A percentile compares a stretch with the other conserved stretches of the same genome.
These are phyloP conservation scores for Spodoptera picta DNA, from an alignment of 2,888 invertebrate genomes.

Conservation along the genomic window DNA sequence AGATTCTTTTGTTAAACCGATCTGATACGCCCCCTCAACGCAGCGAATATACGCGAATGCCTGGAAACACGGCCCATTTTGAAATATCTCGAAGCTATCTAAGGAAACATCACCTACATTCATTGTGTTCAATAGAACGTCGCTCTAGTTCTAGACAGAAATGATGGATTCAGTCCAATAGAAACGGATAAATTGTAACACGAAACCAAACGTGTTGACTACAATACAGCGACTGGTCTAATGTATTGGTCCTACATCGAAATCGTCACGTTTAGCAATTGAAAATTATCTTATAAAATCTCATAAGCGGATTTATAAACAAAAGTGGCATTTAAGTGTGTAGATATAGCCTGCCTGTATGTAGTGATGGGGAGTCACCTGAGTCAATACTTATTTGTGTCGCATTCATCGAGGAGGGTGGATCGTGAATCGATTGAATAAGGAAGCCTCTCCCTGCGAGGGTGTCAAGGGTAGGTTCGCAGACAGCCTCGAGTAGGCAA, in stretches of 20 bases:
- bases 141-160: conserved; percentile 34
- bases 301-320: conserved; percentile 7
- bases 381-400: conserved; percentile 73
- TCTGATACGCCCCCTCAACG: conserved; percentile 10
- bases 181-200: conserved; percentile 29
- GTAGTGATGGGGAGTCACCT: conserved; percentile 57
- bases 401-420: conserved; percentile 67
- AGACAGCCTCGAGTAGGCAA: conserved; percentile 44
- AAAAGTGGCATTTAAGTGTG: conserved; percentile 7
- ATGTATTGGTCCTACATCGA: conserved; percentile 1
- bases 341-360: conserved; percentile 23
- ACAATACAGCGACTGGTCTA: conserved; percentile 6
- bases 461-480: conserved; percentile 69
- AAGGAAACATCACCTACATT: conserved; percentile 46
- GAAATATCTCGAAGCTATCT: conserved; percentile 33
- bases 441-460: conserved; percentile 62
- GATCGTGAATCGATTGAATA: conserved; percentile 75
- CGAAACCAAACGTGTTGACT: conserved; percentile 14
- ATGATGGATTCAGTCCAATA: conserved; percentile 38
- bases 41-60: conserved; percentile 14
- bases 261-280: conserved; percentile 3
- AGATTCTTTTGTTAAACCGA: conserved; percentile 35
- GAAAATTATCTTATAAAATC: not conserved
- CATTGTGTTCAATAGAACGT: conserved; percentile 26
- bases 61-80: conserved; percentile 27